These are phyloP conservation scores for Larimichthys crocea DNA, from an alignment of 2,113 vertebrate species.

Conservation along the genomic window DNA sequence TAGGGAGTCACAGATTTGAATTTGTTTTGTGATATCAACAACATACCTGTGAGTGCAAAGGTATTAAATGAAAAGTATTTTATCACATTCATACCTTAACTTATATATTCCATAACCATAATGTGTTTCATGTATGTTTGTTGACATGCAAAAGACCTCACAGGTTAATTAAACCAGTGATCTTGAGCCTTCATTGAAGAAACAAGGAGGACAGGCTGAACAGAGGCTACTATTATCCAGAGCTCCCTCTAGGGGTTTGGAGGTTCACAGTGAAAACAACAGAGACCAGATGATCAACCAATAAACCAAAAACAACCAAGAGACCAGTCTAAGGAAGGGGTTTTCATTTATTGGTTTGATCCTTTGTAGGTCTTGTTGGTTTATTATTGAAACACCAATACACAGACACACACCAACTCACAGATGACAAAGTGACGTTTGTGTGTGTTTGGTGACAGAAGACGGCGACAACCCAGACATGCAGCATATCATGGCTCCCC, in stretches of 20 bases:
- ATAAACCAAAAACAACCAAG: conserved; percentile 70
- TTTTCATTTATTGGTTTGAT: conserved; percentile 76
- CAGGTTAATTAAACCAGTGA: conserved; percentile 22
- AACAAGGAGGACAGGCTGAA: conserved; percentile 44
- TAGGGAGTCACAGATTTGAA: background rate
- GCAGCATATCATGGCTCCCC: conserved; percentile 71
- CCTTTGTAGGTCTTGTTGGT: conserved; percentile 65
- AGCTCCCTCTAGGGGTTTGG: conserved; percentile 79
- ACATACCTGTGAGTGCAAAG: conserved; percentile 53
- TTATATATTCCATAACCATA: background rate
- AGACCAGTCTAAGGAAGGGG: conserved; percentile 16
- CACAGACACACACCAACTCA: conserved; percentile 61
- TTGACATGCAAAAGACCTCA: conserved; percentile 29
- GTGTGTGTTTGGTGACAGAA: conserved; percentile 63
- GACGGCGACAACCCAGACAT: conserved; percentile 68
- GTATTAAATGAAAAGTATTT: background rate
- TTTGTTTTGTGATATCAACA: background rate
- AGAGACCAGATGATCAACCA: conserved; percentile 74
- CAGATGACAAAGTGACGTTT: conserved; percentile 56
- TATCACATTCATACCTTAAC: background rate
- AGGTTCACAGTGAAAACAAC: conserved; percentile 78
- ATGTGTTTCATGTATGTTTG: background rate
- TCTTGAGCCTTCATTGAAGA: background rate
- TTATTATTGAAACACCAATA: conserved; percentile 35
- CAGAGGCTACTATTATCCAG: conserved; percentile 48